Conservation (phyloP, 2,113 vertebrate species). For the Microcebus ravelobensis region DNA sequence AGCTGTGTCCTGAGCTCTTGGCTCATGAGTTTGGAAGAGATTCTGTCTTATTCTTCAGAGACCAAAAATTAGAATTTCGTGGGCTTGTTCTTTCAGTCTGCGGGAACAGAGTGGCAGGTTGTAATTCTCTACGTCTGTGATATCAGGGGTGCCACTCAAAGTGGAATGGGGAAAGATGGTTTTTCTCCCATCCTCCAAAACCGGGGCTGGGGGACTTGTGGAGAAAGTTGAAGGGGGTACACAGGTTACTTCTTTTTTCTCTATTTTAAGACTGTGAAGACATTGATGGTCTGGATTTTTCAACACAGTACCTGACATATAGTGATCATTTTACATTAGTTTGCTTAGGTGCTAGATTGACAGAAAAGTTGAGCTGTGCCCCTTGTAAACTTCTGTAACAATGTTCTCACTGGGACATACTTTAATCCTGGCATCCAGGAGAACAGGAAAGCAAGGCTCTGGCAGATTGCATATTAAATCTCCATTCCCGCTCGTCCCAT, state of each 20-base stretch:
- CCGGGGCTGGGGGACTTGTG: not conserved
- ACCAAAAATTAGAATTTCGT: not conserved
- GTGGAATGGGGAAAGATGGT: not conserved
- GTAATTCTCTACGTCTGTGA: not conserved
- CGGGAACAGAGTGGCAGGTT: not conserved
- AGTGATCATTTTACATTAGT: not conserved
- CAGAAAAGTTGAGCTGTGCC: not conserved
- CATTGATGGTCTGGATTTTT: not conserved
- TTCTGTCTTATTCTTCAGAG: slow-evolving; percentile 4
- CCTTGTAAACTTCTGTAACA: not conserved
- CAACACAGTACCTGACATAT: not conserved
- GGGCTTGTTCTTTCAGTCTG: not conserved
- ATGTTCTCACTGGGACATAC: not conserved
- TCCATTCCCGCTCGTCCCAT: not conserved
- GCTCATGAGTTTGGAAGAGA: slow-evolving; percentile 10
- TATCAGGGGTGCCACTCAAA: not conserved
- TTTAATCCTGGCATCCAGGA: not conserved
- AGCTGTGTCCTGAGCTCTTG: slow-evolving; percentile 18
- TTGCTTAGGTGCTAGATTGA: not conserved
- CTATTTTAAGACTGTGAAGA: not conserved
- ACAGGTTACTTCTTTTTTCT: not conserved
- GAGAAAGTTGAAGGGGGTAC: not conserved
- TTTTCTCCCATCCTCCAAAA: not conserved
- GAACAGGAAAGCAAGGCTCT: not conserved
- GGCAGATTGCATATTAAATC: not conserved